phyloP scores from a whole-genome alignment of 2,888 invertebrate genomes.

The Clostera curtula region DNA sequence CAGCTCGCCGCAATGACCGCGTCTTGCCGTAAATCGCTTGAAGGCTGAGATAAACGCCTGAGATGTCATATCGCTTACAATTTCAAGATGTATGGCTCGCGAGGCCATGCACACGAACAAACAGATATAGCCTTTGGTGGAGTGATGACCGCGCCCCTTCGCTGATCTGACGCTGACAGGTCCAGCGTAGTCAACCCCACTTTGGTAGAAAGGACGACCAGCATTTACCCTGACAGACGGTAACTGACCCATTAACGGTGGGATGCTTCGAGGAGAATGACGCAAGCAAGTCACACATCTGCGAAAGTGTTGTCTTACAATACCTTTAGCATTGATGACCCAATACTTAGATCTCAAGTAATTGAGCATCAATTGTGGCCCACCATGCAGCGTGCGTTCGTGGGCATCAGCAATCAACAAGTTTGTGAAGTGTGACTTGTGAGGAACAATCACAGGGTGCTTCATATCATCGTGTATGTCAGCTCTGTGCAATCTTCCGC shows the following conservation, averaged over 20 bases:
- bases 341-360: conserved; percentile 15
- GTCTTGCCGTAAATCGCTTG: conserved; percentile 13
- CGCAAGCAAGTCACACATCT: conserved; percentile 13
- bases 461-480: conserved; percentile 5
- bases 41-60: conserved; percentile 23
- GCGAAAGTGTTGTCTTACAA: conserved; percentile 4
- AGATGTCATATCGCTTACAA: conserved; percentile 23
- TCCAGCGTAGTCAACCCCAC: conserved; percentile 17
- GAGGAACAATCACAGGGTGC: conserved; percentile 12
- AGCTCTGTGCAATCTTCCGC: conserved; percentile 8
- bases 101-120: conserved; percentile 20
- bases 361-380: conserved; percentile 12
- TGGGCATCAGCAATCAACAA: conserved; percentile 16
- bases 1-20: conserved; percentile 14
- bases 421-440: conserved; percentile 6
- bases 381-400: conserved; percentile 15
- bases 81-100: conserved; percentile 25
- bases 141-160: conserved; percentile 11
- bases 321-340: conserved; percentile 8
- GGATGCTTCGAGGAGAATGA: conserved; percentile 2
- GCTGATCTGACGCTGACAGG: conserved; percentile 11
- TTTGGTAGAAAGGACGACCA: conserved; percentile 9
- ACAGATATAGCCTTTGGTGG: conserved; percentile 9
- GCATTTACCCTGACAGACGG: conserved; percentile 12
- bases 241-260: conserved; percentile 15